Base-by-base conservation (phyloP, 2,113 vertebrate species). In the Thamnaconus septentrionalis region DNA sequence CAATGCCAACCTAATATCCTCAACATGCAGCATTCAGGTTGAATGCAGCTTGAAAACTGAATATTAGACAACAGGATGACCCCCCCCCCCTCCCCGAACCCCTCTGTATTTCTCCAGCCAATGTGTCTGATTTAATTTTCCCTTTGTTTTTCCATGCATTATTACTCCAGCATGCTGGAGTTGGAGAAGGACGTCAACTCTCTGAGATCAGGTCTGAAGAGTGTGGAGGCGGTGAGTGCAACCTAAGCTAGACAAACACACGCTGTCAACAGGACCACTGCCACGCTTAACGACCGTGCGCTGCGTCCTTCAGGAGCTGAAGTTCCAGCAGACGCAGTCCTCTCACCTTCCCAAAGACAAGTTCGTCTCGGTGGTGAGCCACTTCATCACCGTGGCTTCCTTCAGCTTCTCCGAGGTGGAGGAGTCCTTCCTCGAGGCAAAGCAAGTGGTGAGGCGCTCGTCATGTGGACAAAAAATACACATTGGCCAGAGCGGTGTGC, bases 371-470 rank as follows among this genome's bases (percentile, higher is more conserved):
- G 94, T 98, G 79, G 97, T 98, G 87, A 92, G 95, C 0, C 95
- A 99, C 92, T 99, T 98, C 91, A 97, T 97, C 90, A 98, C 97
- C 0, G 95, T 99, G 72, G 96, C 97, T 43, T 95, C 96, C 78
- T 98, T 99, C 89, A 96, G 96, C 85, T 98, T 99, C 92, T 98
- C 96, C 0, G 97, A 99, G 75, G 90, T 98, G 65, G 97, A 99
- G 75, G 97, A 98, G 64, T 95, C 95, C 78, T 91, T 99, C 53
- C 93, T 83, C 0, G 96, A 99, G 53, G 94, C 96, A 82, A 95
- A 91, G 86, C 93, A 96, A 78, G 95, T 94, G 94, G 97, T 98
- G 78, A 50, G 48, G 9, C 8, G 48, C 48, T 31, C 18, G 18
- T 31, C 1, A 31, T 31, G 18, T 31, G 18, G 18, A 31, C 18